These are phyloP conservation scores for Falco concolor DNA, from an alignment of 2,797 vertebrate genomes.

Conservation along the genomic window DNA sequence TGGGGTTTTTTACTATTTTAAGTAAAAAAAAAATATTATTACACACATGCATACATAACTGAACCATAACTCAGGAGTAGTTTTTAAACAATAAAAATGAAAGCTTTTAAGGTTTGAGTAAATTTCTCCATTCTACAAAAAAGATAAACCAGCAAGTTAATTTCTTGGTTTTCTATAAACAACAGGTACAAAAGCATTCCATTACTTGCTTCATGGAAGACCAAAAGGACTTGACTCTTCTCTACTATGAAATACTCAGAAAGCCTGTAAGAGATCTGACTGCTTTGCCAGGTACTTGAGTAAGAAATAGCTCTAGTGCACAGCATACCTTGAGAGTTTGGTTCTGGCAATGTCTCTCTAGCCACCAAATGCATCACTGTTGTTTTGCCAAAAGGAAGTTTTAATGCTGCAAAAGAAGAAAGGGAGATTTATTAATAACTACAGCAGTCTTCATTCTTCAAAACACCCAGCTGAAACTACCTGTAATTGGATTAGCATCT, in stretches of 20 bases:
- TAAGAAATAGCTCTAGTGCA: background rate
- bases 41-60: background rate
- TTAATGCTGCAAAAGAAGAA: slow-evolving; percentile 82
- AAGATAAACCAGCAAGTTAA: background rate
- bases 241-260: background rate
- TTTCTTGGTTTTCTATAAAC: background rate
- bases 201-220: background rate
- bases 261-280: background rate
- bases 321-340: slow-evolving; percentile 96
- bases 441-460: background rate
- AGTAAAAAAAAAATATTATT: background rate
- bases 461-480: background rate
- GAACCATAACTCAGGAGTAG: background rate
- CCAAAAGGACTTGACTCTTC: background rate
- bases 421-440: background rate
- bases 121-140: background rate
- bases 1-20: background rate
- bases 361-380: slow-evolving; percentile 99
- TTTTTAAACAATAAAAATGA: background rate
- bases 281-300: background rate
- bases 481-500: background rate
- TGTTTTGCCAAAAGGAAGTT: slow-evolving; percentile 96
- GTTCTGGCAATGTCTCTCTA: slow-evolving; percentile 97
- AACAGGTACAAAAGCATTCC: background rate
- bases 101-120: background rate